Evolutionary conservation across 2,888 invertebrate species (phyloP), one percentile per base, ranked within the genome.

Genomic region (Drosophila engyochracea): DNA sequence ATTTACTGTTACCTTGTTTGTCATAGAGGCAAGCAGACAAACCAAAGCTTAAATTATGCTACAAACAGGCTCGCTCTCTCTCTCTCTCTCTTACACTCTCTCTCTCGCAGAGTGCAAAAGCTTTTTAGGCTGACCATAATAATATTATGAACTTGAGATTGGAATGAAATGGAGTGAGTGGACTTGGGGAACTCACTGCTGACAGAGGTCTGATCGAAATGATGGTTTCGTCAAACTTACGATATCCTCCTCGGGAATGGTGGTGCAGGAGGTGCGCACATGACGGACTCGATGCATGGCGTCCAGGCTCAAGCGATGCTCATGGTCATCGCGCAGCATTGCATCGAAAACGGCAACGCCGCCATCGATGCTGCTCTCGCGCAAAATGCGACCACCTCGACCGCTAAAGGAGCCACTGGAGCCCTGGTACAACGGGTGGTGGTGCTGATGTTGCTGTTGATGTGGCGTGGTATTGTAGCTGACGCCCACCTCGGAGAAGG

Each of bases 181-280:
- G 22, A 47, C 14, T 47, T 47, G 14, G 22, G 9, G 47, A 25
- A 25, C 9, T 47, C 9, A 16, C 16, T 47, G 47, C 16, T 47
- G 47, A 47, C 25, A 25, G 25, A 47, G 28, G 1, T 47, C 9
- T 19, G 54, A 64, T 55, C 47, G 35, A 47, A 47, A 47, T 47
- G 16, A 49, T 41, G n/a, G 12, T 1, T 31, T 31, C 37, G 55
- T 14, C 39, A 6, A 39, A 78, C 92, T 92, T 90, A 92, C 90
- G 52, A 91, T 91, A 71, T 92, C 92, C 74, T 92, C 92, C 80
- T 92, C 92, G 30, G 92, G 92, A 79, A 92, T 92, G 28, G 92
- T 92, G 30, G 92, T 91, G 66, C 92, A 92, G 4, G 92, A 92
- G 22, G 92, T 92, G 60, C 92, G 89, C 57, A 92, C 81, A 73